Conservation (phyloP, 2,113 vertebrate species). For the Tragelaphus strepsiceros region DNA sequence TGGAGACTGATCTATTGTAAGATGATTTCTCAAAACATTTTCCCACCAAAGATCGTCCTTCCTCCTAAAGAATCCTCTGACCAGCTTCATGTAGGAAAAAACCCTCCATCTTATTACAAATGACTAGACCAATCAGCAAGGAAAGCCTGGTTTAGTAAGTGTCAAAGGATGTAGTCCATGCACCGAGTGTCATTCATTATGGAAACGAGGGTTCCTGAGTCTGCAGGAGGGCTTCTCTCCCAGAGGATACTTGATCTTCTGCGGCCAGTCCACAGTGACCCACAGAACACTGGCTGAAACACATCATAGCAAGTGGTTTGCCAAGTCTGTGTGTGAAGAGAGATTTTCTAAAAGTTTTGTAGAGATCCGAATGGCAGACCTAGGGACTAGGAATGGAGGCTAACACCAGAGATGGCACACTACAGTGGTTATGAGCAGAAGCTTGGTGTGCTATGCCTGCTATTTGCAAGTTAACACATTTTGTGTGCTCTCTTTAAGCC, state of each 20-base stretch:
- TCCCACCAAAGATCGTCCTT: background rate
- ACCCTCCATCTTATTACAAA: background rate
- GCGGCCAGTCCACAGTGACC: background rate
- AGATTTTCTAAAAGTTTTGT: background rate
- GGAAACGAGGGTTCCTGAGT: background rate
- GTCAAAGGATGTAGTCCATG: background rate
- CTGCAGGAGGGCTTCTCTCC: background rate
- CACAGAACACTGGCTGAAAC: background rate
- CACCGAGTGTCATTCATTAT: fast-evolving
- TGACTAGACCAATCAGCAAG: background rate
- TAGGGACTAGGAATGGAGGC: background rate
- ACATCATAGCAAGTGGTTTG: background rate
- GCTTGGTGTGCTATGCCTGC: background rate
- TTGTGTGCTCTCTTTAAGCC: background rate
- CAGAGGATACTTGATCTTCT: background rate
- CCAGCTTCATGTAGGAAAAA: background rate
- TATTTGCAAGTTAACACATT: background rate
- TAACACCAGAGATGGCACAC: background rate
- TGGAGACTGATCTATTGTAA: background rate
- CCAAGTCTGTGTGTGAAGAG: background rate
- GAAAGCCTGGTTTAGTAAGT: background rate
- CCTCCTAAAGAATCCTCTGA: background rate
- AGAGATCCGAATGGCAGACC: background rate
- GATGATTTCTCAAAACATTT: background rate
- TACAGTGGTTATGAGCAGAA: background rate